Percentiles rank a stretch among this genome's conserved stretches.
phyloP scores from a whole-genome alignment of 2,888 invertebrate genomes.

The Eutolmus rufibarbis region DNA sequence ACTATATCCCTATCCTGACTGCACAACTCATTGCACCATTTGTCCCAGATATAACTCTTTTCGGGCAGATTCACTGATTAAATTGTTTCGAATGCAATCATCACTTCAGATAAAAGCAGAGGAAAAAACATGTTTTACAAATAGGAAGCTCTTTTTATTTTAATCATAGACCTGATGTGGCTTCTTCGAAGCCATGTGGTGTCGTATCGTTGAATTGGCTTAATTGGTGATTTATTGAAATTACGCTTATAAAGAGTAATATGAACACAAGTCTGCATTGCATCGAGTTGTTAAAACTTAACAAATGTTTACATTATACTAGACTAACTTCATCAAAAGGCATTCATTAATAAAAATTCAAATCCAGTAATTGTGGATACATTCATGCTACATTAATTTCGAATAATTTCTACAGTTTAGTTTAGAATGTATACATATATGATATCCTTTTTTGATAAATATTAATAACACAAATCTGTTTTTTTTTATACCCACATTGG shows the following conservation, averaged over 20 bases:
- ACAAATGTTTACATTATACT: too few species aligned
- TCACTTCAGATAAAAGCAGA: neutral
- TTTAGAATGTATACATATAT: too few species aligned
- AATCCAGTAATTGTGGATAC: too few species aligned
- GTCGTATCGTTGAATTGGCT: neutral
- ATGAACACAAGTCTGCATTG: neutral
- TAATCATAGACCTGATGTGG: neutral
- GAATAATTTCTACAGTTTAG: too few species aligned
- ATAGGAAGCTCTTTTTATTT: neutral
- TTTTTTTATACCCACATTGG: too few species aligned
- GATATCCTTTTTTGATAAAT: too few species aligned
- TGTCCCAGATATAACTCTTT: neutral
- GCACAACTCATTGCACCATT: neutral
- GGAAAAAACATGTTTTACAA: neutral
- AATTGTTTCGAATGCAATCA: neutral
- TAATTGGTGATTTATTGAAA: neutral
- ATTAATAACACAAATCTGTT: too few species aligned
- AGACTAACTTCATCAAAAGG: too few species aligned
- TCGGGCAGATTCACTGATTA: neutral
- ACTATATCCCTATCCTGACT: neutral
- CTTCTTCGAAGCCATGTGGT: neutral
- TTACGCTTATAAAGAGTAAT: neutral
- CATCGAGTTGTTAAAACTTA: too few species aligned
- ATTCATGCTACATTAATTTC: too few species aligned
- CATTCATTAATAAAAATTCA: too few species aligned